Percentiles rank a stretch among this genome's conserved stretches.
phyloP scores from a whole-genome alignment of 2,888 invertebrate genomes.

The Drosophila mettleri region DNA sequence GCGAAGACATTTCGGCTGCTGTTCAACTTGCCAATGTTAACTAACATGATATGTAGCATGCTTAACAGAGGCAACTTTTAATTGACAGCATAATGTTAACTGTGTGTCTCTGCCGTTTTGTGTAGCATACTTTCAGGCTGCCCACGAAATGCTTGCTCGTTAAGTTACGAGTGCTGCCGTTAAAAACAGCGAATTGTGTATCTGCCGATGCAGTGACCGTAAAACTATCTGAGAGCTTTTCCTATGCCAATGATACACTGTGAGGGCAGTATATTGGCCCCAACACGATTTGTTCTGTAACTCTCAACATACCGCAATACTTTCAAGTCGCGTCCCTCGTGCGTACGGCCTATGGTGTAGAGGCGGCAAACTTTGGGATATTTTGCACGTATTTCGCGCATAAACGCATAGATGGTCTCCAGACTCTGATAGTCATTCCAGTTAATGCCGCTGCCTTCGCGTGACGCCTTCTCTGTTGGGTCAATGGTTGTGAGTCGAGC shows the following conservation, averaged over 20 bases:
- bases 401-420: constrained; percentile 88
- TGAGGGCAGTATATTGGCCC: no score
- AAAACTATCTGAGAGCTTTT: not conserved
- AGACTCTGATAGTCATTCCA: constrained; percentile 92
- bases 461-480: constrained; percentile 70
- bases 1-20: not conserved
- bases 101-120: not conserved
- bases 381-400: constrained; percentile 89
- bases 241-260: no score
- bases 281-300: no score
- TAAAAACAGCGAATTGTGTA: no score
- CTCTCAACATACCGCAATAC: constrained; percentile 85
- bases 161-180: not conserved
- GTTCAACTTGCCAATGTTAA: not conserved
- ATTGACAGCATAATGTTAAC: not conserved
- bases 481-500: not conserved
- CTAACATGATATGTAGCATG: not conserved
- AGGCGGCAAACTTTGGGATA: constrained; percentile 90
- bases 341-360: constrained; percentile 90
- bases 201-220: not conserved
- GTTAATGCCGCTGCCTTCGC: constrained; percentile 86
- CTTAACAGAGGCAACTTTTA: not conserved
- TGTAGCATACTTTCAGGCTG: constrained; percentile 1
- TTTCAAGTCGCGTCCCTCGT: constrained; percentile 91
- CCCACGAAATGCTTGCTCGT: not conserved